Evolutionary conservation across 2,113 vertebrate genomes (phyloP), one percentile per base, ranked within the genome.

Genomic region (Galbula dea): DNA sequence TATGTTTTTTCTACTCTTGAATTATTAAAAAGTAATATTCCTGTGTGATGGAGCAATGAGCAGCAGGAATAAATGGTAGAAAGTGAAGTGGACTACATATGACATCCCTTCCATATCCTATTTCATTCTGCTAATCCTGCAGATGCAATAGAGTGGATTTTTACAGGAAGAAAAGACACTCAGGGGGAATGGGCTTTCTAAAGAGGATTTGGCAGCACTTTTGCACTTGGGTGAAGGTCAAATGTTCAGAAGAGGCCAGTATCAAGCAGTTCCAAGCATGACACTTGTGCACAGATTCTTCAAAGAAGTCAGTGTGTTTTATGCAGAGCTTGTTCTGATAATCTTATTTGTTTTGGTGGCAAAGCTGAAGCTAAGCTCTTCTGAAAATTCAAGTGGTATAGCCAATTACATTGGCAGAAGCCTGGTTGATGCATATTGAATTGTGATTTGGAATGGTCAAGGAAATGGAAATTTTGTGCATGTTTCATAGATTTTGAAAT

Each of bases 311-410:
- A 68, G 51, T 27, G 72, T 94, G 68, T 93, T 93, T n/a, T 48
- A 65, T 86, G 76, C 73, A 71, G 65, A 21, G 10, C 57, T 81
- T 83, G 52, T 68, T 89, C 84, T 57, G 48, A 45, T 94, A 95
- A 96, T 94, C 84, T 89, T 55, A 82, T 92, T 95, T 87, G 89
- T 61, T 95, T 94, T 91, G 91, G 74, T 94, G 54, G 58, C 80
- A 92, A 72, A 96, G 74, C 49, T 48, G 49, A 84, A 86, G 83
- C 48, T 93, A 86, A 95, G 52, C 90, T 49, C 37, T 79, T 84
- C 73, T 79, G 73, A 79, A 88, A 83, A 86, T 75, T 69, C 71
- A 43, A 63, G 52, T 83, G 61, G 90, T 88, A 86, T 66, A 83
- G 75, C 85, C 90, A 91, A 89, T 93, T 89, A 54, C 19, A 43